Conservation (phyloP, 2,888 invertebrate genomes). For the Xanthorhoe designata region DNA sequence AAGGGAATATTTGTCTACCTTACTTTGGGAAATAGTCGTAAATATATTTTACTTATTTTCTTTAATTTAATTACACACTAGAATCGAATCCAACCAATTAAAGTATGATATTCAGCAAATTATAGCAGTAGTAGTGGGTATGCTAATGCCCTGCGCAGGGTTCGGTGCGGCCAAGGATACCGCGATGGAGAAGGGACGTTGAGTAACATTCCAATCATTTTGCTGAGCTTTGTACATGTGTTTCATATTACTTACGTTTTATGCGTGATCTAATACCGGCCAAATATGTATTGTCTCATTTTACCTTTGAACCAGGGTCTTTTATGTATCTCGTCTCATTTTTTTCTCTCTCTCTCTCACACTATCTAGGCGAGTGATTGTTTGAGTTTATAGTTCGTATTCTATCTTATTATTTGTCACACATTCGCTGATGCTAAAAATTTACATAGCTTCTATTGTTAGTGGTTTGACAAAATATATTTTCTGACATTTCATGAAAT, state of each 20-base stretch:
- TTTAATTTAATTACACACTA: neutral
- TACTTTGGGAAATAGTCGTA: too few relatives aligned
- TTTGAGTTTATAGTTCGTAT: too few relatives aligned
- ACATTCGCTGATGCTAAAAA: neutral
- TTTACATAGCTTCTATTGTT: neutral
- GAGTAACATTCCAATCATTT: conserved; percentile 58
- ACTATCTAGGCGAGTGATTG: too few relatives aligned
- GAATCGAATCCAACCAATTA: neutral
- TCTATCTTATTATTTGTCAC: too few relatives aligned
- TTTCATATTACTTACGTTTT: conserved; percentile 12
- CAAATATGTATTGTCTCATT: neutral
- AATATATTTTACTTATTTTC: too few relatives aligned
- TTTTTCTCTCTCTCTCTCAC: neutral
- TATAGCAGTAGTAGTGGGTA: conserved; percentile 42
- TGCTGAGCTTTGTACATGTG: conserved; percentile 41
- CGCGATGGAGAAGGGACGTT: conserved; percentile 60
- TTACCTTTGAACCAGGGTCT: neutral
- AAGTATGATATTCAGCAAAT: conserved; percentile 10
- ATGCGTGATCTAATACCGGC: conserved; percentile 2
- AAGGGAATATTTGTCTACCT: too few relatives aligned
- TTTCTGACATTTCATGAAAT: conserved; percentile 12
- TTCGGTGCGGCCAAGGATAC: conserved; percentile 60
- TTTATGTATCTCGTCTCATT: neutral
- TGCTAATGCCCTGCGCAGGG: conserved; percentile 57
- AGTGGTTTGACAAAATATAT: neutral